A percentile compares a stretch with the other conserved stretches of the same genome.
Evolutionary conservation across 2,797 vertebrate species (phyloP).

Genomic region (Danio albolineatus): DNA sequence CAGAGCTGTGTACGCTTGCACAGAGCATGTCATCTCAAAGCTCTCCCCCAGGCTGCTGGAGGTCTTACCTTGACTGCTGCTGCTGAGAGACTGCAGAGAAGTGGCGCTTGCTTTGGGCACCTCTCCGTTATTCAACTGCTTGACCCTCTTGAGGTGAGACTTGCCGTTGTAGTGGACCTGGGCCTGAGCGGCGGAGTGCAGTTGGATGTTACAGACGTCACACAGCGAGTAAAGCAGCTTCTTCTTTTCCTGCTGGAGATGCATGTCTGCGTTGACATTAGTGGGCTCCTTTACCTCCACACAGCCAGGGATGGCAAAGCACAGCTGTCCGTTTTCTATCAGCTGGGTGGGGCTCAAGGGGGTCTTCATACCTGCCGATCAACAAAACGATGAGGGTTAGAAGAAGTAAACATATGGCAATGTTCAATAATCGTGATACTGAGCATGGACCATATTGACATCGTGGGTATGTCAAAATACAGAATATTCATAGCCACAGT

Average conservation of each 20-base stretch:
- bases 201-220: conserved; percentile 88
- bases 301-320: conserved; percentile 73
- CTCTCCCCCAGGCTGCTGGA: conserved; percentile 17
- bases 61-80: conserved; percentile 79
- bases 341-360: conserved; percentile 78
- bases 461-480: too few species aligned
- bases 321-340: conserved; percentile 82
- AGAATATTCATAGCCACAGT: too few species aligned
- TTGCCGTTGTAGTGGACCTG: conserved; percentile 89
- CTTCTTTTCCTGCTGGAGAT: conserved; percentile 79
- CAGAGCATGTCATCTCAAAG: neutral
- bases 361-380: conserved; percentile 78
- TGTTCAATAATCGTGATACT: too few species aligned
- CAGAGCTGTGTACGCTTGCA: conserved; percentile 18
- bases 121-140: conserved; percentile 85
- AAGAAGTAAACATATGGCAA: too few species aligned
- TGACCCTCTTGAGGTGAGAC: conserved; percentile 86
- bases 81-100: conserved; percentile 54
- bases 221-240: conserved; percentile 86
- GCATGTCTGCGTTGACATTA: conserved; percentile 69
- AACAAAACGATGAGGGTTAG: neutral
- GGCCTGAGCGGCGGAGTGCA: conserved; percentile 87
- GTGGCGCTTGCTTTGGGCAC: conserved; percentile 65
- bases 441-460: too few species aligned
- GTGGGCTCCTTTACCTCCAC: conserved; percentile 81